Evolutionary conservation across 2,113 vertebrate genomes (phyloP), one percentile per base, ranked within the genome.

Genomic region (Chloropsis cyanopogon): DNA sequence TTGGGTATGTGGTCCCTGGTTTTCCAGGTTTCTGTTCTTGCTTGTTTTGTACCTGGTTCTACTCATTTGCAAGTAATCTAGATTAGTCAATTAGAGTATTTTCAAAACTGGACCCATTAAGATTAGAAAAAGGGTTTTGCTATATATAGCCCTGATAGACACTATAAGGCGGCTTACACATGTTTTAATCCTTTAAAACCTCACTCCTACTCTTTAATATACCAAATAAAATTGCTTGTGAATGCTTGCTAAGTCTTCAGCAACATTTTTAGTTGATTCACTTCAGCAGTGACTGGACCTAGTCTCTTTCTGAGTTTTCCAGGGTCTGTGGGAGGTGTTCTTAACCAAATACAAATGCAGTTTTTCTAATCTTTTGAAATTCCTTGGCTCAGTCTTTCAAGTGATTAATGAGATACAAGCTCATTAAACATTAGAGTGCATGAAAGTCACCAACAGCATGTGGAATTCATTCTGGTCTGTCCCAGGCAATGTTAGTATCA

Each of bases 171-270:
- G 0, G 76, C 85, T 97, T 97, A 94, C 37, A 54, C 35, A 18
- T 49, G 59, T 77, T 86, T 77, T 86, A 96, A 96, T 95, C 92
- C 69, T 86, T 94, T 93, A 94, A 92, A 96, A 56, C 79, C 90
- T 93, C 33, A 50, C 13, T 95, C 24, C 68, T 88, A 42, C 46
- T 92, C 50, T 94, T 79, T 59, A 80, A 50, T 78, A 85, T 50
- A 65, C 49, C 60, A 85, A 79, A 64, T 68, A 82, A 92, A 94
- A 85, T 71, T 44, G 19, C 52, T 73, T 77, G 22, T 66, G 37
- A 75, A 59, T 52, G 8, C 2, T 2, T 81, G 35, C 26, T 90
- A 80, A 86, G 57, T 6, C 64, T 73, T 79, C 53, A 41, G 12
- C 25, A 50, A 14, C 21, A 8, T 9, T 84, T 88, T 46, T 54